Evolutionary conservation across 2,888 invertebrate species (phyloP).

Genomic region (Trachelus tabidus): DNA sequence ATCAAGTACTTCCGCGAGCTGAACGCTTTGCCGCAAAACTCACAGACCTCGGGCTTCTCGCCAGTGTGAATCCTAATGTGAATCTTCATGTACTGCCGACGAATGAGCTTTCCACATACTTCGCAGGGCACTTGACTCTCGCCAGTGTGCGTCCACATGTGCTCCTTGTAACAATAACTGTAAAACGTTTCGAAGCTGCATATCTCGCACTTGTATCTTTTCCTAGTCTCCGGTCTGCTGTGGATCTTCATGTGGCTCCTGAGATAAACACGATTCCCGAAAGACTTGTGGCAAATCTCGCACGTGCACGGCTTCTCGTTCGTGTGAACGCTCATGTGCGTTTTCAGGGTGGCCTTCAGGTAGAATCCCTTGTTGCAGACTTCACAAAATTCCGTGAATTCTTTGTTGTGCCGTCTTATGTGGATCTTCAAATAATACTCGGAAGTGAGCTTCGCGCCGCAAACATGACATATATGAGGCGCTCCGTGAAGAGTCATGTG

Average conservation of each 20-base stretch:
- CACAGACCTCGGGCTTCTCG: conserved; percentile 54
- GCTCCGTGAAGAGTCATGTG: conserved; percentile 63
- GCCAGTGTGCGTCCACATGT: conserved; percentile 63
- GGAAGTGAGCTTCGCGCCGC: conserved; percentile 72
- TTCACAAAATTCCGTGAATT: conserved; percentile 63
- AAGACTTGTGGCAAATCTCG: conserved; percentile 64
- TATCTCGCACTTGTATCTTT: conserved; percentile 68
- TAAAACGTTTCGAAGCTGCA: conserved; percentile 65
- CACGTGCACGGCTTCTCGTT: conserved; percentile 44
- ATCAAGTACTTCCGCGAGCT: conserved; percentile 46
- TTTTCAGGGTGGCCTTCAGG: conserved; percentile 46
- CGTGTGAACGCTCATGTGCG: conserved; percentile 58
- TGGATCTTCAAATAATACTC: conserved; percentile 73
- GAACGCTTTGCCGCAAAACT: conserved; percentile 53
- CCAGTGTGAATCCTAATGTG: conserved; percentile 52
- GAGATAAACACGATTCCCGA: conserved; percentile 68
- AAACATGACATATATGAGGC: conserved; percentile 71
- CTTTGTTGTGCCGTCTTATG: conserved; percentile 70
- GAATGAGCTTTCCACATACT: conserved; percentile 62
- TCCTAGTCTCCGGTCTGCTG: conserved; percentile 59
- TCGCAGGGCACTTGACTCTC: conserved; percentile 59
- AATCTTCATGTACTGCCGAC: conserved; percentile 48
- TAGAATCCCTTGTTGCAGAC: conserved; percentile 62
- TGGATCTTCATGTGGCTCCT: conserved; percentile 65
- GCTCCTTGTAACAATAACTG: conserved; percentile 62